Conservation (phyloP, 2,797 vertebrate species). For the Sebastes baramenuke region DNA sequence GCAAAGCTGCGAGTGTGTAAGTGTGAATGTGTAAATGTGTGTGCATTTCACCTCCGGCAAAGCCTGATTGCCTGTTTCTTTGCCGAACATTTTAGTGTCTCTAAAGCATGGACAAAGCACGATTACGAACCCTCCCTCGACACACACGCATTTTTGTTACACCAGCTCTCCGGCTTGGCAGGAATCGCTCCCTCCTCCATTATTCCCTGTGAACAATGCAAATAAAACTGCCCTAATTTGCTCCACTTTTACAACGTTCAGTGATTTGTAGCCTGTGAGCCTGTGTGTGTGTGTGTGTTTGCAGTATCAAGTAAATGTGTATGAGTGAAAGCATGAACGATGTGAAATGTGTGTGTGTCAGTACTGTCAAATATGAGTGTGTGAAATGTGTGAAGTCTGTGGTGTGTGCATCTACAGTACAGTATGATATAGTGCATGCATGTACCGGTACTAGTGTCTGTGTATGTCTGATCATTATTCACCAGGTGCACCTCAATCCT, state of each 20-base stretch:
- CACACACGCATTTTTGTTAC: slow-evolving; percentile 25
- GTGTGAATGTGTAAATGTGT: slow-evolving; percentile 38
- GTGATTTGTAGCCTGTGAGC: slow-evolving; percentile 60
- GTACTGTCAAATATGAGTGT: neutral
- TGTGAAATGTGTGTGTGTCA: slow-evolving; percentile 3
- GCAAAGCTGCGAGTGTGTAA: slow-evolving; percentile 32
- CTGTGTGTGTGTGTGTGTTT: slow-evolving; percentile 12
- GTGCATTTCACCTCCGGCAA: slow-evolving; percentile 39
- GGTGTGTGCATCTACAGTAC: neutral
- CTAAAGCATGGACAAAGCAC: slow-evolving; percentile 43
- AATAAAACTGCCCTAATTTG: slow-evolving; percentile 71
- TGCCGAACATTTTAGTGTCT: slow-evolving; percentile 43
- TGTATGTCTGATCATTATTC: slow-evolving; percentile 27
- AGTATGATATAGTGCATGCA: neutral
- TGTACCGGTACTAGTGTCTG: neutral
- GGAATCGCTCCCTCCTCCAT: slow-evolving; percentile 33
- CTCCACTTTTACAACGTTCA: slow-evolving; percentile 56
- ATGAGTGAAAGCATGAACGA: neutral
- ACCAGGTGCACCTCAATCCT: slow-evolving; percentile 12
- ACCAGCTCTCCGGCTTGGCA: slow-evolving; percentile 49
- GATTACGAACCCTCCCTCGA: slow-evolving; percentile 21
- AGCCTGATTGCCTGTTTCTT: slow-evolving; percentile 60
- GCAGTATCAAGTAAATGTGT: slow-evolving; percentile 18
- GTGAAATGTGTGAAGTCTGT: slow-evolving; percentile 10
- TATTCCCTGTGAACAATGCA: slow-evolving; percentile 64